These are phyloP conservation scores for Dinoponera quadriceps DNA, from an alignment of 1,140 invertebrate species.

Conservation along the genomic window DNA sequence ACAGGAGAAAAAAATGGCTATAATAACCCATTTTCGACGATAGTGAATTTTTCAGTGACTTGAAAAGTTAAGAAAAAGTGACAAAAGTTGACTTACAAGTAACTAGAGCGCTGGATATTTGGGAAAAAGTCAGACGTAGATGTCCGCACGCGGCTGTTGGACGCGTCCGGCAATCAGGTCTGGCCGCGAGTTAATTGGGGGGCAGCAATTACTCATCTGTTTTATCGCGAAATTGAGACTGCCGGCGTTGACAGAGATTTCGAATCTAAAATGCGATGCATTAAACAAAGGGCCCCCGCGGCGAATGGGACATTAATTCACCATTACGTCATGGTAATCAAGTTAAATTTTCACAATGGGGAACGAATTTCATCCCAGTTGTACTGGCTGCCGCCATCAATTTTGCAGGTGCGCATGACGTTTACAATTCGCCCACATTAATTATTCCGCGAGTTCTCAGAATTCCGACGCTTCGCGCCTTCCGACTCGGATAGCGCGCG, in stretches of 20 bases:
- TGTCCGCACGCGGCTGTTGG: neutral
- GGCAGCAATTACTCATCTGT: slow-evolving; percentile 41
- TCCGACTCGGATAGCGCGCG: slow-evolving; percentile 36
- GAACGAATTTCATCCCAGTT: slow-evolving; percentile 69
- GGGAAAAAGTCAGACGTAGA: neutral
- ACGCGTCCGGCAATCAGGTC: slow-evolving; percentile 30
- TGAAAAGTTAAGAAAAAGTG: too few species aligned
- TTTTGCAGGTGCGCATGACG: slow-evolving; percentile 73
- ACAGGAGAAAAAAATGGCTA: too few species aligned
- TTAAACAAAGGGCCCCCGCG: slow-evolving; percentile 24
- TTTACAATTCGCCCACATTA: slow-evolving; percentile 73
- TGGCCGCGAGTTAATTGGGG: slow-evolving; percentile 30
- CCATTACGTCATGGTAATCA: slow-evolving; percentile 71
- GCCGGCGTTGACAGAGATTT: slow-evolving; percentile 56
- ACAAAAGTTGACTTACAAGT: too few species aligned
- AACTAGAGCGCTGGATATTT: too few species aligned
- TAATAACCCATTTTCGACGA: too few species aligned
- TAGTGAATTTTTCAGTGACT: too few species aligned
- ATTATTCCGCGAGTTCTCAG: slow-evolving; percentile 69
- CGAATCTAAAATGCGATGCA: slow-evolving; percentile 39
- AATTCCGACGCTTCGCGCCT: slow-evolving; percentile 61
- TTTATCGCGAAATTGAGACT: slow-evolving; percentile 54
- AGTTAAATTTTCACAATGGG: slow-evolving; percentile 75
- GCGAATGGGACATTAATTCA: slow-evolving; percentile 68
- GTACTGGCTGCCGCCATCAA: slow-evolving; percentile 68